Evolutionary conservation across 2,888 invertebrate species (phyloP).

Genomic region (Lasiommata megera): DNA sequence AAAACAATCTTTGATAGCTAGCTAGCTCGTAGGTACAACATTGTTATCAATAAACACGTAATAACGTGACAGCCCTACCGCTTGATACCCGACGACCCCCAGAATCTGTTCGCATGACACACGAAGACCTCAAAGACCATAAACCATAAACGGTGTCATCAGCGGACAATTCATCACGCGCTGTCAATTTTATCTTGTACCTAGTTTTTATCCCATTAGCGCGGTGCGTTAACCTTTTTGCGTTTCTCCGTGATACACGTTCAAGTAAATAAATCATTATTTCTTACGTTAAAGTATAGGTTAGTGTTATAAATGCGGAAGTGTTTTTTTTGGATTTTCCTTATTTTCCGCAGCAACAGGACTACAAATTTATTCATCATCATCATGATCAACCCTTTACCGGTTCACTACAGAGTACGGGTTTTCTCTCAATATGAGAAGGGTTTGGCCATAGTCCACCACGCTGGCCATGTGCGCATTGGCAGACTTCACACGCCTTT

Average conservation of each 20-base stretch:
- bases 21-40: not conserved
- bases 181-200: slow-evolving; percentile 63
- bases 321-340: too few species aligned
- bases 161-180: slow-evolving; percentile 58
- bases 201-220: slow-evolving; percentile 58
- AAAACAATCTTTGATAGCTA: too few species aligned
- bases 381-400: too few species aligned
- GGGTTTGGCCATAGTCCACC: too few species aligned
- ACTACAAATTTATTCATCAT: too few species aligned
- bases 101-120: slow-evolving; percentile 8
- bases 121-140: slow-evolving; percentile 35
- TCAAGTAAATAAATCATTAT: slow-evolving; percentile 6
- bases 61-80: not conserved
- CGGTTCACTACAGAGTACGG: too few species aligned
- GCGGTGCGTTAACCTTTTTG: slow-evolving; percentile 65
- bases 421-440: too few species aligned
- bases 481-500: too few species aligned
- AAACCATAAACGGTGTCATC: slow-evolving; percentile 54
- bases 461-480: too few species aligned
- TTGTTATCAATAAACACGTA: too few species aligned
- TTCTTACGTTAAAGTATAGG: not conserved
- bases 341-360: too few species aligned
- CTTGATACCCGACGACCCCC: not conserved
- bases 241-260: slow-evolving; percentile 25
- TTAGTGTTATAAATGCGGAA: not conserved